Conservation (phyloP, 2,888 invertebrate species). For the Orthosia incerta region DNA sequence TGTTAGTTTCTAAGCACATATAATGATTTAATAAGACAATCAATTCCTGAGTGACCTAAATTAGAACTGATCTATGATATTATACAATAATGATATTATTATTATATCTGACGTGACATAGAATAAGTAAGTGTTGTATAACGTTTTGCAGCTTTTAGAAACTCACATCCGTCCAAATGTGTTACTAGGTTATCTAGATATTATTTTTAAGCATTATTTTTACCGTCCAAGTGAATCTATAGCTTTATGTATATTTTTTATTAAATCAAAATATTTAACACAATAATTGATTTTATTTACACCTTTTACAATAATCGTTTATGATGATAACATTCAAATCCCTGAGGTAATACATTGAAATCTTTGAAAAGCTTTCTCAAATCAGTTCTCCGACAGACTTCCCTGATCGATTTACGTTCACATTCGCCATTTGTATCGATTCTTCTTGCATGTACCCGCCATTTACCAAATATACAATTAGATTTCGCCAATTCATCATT, state of each 20-base stretch:
- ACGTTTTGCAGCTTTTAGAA: slow-evolving; percentile 34
- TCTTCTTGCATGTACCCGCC: slow-evolving; percentile 82
- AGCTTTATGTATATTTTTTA: slow-evolving; percentile 24
- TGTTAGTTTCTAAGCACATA: slow-evolving; percentile 12
- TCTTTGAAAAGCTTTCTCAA: slow-evolving; percentile 78
- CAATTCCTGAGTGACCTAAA: slow-evolving; percentile 24
- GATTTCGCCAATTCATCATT: slow-evolving; percentile 81
- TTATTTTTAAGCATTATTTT: slow-evolving; percentile 37
- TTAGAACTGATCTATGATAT: slow-evolving; percentile 47
- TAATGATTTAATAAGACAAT: slow-evolving; percentile 15
- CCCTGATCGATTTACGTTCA: slow-evolving; percentile 72
- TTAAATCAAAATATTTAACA: slow-evolving; percentile 39
- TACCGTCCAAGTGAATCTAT: slow-evolving; percentile 41
- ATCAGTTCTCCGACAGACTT: slow-evolving; percentile 81
- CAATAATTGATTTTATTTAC: slow-evolving; percentile 52
- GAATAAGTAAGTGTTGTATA: slow-evolving; percentile 29
- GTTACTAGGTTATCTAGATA: slow-evolving; percentile 31
- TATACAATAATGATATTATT: background rate
- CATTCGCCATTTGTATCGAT: slow-evolving; percentile 78
- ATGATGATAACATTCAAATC: slow-evolving; percentile 82
- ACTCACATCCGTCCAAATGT: slow-evolving; percentile 52
- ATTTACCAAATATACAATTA: slow-evolving; percentile 87
- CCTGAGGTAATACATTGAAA: slow-evolving; percentile 78
- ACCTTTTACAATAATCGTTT: slow-evolving; percentile 67
- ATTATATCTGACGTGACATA: slow-evolving; percentile 13